Percentiles rank a stretch among this genome's conserved stretches.
Evolutionary conservation across 1,140 invertebrate species (phyloP).

Genomic region (Zaprionus kolodkinae): DNA sequence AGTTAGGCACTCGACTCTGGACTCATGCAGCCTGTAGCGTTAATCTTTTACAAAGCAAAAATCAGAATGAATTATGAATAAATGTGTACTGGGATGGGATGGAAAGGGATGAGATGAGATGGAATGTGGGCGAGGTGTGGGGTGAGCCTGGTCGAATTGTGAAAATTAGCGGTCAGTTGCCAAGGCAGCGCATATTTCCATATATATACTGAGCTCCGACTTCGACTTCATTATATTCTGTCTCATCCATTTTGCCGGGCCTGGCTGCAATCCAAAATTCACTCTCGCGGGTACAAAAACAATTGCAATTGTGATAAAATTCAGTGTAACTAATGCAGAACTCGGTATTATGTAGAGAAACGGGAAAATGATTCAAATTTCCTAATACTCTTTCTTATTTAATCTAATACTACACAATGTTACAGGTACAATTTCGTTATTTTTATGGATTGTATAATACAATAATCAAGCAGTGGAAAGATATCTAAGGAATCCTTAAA

Average conservation of each 20-base stretch:
- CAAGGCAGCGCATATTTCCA: constrained; percentile 51
- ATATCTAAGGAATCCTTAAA: too few species aligned
- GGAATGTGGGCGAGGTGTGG: constrained; percentile 27
- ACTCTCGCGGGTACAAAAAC: constrained; percentile 54
- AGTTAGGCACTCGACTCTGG: constrained; percentile 3
- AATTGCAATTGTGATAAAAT: constrained; percentile 83
- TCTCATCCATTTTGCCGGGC: neutral
- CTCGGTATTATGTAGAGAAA: too few species aligned
- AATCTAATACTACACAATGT: too few species aligned
- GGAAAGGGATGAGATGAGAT: too few species aligned
- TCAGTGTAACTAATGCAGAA: constrained; percentile 72
- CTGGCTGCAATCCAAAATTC: constrained; percentile 61
- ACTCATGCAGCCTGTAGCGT: constrained; percentile 38
- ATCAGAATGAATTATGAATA: constrained; percentile 74
- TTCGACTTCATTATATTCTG: constrained; percentile 10
- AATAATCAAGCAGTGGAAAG: neutral
- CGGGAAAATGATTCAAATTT: constrained; percentile 52
- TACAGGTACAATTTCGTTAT: too few species aligned
- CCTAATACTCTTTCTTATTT: constrained; percentile 29
- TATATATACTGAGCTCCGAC: neutral
- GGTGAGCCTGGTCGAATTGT: constrained; percentile 12
- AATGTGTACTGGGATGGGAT: constrained; percentile 29
- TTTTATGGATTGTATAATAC: too few species aligned
- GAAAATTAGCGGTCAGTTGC: constrained; percentile 58
- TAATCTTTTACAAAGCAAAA: constrained; percentile 72